Evolutionary conservation across 2,797 vertebrate genomes (phyloP), one percentile per base, ranked within the genome.

Genomic region (Falco berigora): DNA sequence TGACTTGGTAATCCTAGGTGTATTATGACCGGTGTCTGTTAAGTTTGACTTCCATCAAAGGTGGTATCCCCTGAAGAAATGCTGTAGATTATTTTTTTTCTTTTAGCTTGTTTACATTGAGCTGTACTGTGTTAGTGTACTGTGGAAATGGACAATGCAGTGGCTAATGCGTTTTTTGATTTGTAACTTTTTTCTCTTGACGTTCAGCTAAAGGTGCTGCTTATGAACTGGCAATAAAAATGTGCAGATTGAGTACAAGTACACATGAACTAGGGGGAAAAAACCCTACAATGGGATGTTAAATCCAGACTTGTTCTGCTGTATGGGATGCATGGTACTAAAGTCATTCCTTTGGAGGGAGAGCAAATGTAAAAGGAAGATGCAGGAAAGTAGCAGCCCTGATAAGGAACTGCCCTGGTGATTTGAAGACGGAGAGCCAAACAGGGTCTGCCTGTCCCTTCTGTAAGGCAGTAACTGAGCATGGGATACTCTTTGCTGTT

Each of bases 271-370:
- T 32, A 9, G 16, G 20, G 10, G 7, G 7, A 1, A 4, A 8
- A 11, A 71, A 42, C 40, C 40, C 7, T 16, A 44, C 13, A 53
- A 28, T 16, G 12, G 30, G 8, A 12, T 61, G 14, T 74, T 56
- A 91, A 91, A 75, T 86, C 10, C 36, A 40, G 38, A 23, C 13
- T 36, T 86, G 12, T 36, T 80, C 28, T 21, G 1, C 34, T 58
- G 1, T 20, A 3, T 80, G 63, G 66, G 22, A 40, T 56, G 7
- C 0, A 0, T 68, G 34, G 2, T 84, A 21, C 52, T 85, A 14
- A 81, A 71, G 61, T 68, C 2, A 30, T 64, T 64, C 18, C 10
- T 85, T 49, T 75, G 24, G 32, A 72, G 21, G 38, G 28, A 81
- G 22, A 81, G 20, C 27, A 56, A 23, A 36, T 42, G 34, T 64